Percentiles rank a stretch among this genome's conserved stretches.
Evolutionary conservation across 2,888 invertebrate species (phyloP).

Genomic region (Mechanitis messenoides): DNA sequence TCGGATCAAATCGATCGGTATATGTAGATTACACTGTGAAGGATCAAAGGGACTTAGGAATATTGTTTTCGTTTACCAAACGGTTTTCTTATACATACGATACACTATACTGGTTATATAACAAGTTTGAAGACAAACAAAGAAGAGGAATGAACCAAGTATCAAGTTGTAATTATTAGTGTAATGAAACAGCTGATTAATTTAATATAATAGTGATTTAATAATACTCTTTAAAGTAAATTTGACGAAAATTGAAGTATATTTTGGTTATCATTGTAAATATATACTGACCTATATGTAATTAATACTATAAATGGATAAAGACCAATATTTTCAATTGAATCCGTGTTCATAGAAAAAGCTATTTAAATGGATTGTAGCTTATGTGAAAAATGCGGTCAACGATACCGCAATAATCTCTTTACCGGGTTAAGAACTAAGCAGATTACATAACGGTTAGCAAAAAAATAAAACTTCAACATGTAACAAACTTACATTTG

Average conservation of each 20-base stretch:
- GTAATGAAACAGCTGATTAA: too few relatives aligned
- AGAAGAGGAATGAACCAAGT: neutral
- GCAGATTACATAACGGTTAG: neutral
- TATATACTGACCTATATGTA: too few relatives aligned
- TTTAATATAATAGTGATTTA: too few relatives aligned
- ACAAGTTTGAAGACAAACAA: neutral
- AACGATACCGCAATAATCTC: constrained; percentile 1
- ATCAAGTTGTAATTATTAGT: too few relatives aligned
- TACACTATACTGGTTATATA: neutral
- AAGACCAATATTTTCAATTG: too few relatives aligned
- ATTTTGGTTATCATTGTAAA: too few relatives aligned
- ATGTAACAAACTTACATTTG: too few relatives aligned
- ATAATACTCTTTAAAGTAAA: too few relatives aligned
- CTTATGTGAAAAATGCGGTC: constrained; percentile 5
- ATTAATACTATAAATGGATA: too few relatives aligned
- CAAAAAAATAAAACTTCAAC: neutral
- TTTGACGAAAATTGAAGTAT: too few relatives aligned
- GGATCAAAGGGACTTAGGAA: constrained; percentile 17
- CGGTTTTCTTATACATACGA: too few relatives aligned
- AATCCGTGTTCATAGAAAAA: too few relatives aligned
- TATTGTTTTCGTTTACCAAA: neutral
- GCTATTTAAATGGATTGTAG: neutral
- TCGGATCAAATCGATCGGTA: constrained; percentile 15
- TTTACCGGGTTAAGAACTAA: neutral
- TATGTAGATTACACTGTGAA: constrained; percentile 18